A percentile compares a stretch with the other conserved stretches of the same genome.
phyloP scores from a whole-genome alignment of 2,888 invertebrate genomes.

The Allygus modestus region DNA sequence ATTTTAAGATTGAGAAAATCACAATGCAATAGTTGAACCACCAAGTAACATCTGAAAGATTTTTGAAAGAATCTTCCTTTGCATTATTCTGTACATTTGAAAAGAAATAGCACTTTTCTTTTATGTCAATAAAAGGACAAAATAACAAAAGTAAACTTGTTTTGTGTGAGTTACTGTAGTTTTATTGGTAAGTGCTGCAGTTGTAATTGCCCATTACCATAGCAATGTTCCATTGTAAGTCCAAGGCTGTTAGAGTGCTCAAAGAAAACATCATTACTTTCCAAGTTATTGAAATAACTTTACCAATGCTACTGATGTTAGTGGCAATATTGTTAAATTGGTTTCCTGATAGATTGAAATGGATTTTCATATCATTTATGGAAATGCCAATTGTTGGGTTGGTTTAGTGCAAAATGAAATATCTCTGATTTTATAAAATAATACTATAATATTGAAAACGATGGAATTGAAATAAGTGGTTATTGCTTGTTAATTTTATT shows the following conservation, averaged over 20 bases:
- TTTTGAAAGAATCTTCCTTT: too few species aligned
- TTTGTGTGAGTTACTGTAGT: not conserved
- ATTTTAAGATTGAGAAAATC: too few species aligned
- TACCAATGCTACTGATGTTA: not conserved
- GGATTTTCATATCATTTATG: not conserved
- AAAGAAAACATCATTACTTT: conserved; percentile 24
- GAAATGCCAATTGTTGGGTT: not conserved
- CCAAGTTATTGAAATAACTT: conserved; percentile 5
- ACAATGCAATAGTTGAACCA: too few species aligned
- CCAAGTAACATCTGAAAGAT: too few species aligned
- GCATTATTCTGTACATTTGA: too few species aligned
- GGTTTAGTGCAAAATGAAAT: too few species aligned
- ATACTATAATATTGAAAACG: too few species aligned
- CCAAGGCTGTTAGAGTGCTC: not conserved
- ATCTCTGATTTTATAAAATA: too few species aligned
- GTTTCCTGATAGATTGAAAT: not conserved
- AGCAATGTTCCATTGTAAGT: not conserved
- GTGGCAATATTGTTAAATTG: conserved; percentile 15
- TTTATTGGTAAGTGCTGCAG: not conserved
- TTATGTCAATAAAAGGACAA: too few species aligned
- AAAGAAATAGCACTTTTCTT: too few species aligned
- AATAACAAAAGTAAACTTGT: not conserved
- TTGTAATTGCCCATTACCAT: conserved; percentile 3
- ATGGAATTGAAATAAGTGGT: too few species aligned
- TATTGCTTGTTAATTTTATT: too few species aligned